Base-by-base conservation (phyloP, 2,797 vertebrate species). In the Chaunax sp. region DNA sequence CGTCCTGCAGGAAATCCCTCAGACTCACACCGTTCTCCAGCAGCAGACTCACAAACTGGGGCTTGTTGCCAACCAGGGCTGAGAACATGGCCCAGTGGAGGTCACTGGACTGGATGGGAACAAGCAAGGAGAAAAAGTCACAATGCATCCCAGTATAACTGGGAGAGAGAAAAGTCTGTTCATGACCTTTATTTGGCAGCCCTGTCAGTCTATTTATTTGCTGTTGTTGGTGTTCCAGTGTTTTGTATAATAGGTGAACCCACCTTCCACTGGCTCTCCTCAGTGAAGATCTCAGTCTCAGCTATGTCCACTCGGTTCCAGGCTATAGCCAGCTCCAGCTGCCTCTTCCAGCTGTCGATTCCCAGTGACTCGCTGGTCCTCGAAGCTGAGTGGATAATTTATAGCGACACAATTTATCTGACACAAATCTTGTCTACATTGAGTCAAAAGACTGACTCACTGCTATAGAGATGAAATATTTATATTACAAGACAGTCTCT, bases 231-330 rank as follows among this genome's bases (percentile, higher is more conserved):
- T n/a, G n/a, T 37, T 61, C 23, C 18, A 33, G 11, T 33, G 16
- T 9, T 55, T 38, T 33, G n/a, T n/a, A 4, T 19, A 45, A 20
- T 0, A n/a, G 8, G 14, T 0, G 2, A 49, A 76, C 63, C 16
- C 22, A 98, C 98, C 94, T 96, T 96, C 97, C 96, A 98, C 64
- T 95, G 95, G 0, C 94, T 93, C 83, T 98, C 94, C 0, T 97
- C 96, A 0, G 95, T 96, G 84, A 99, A 99, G 83, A 99, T 98
- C 89, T 99, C 96, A 0, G 94, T 96, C 76, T 94, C 85, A 23
- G 98, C 98, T 8, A 99, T 96, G 89, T 99, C 97, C 64, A 97
- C 95, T 1, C 97, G 91, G 81, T 98, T 97, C 98, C 98, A 99
- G 41, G 96, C 95, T 64, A 99, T 96, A 0, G 98, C 97, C 77